Evolutionary conservation across 2,797 vertebrate genomes (phyloP).

Genomic region (Tapera naevia): DNA sequence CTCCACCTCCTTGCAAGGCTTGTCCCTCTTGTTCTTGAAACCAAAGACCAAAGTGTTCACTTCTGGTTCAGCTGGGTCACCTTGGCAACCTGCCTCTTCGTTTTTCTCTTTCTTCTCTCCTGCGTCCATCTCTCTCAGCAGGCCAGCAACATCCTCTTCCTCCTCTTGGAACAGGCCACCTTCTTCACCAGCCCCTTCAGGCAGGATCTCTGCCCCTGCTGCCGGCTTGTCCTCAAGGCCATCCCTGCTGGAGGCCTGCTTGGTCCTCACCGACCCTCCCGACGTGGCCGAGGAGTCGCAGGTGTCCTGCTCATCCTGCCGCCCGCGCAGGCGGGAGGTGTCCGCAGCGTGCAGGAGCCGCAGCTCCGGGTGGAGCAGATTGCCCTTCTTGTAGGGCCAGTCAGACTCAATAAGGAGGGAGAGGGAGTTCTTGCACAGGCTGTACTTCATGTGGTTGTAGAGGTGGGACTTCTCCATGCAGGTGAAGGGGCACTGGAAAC

Average conservation of each 20-base stretch:
- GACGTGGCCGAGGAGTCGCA: background rate
- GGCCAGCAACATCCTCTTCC: constrained; percentile 56
- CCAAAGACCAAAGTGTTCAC: constrained; percentile 30
- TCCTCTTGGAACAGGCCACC: constrained; percentile 37
- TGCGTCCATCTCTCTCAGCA: constrained; percentile 63
- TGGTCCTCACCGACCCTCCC: background rate
- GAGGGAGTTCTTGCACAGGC: constrained; percentile 96
- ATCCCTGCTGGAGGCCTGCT: background rate
- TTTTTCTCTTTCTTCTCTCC: constrained; percentile 60
- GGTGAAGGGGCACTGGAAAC: constrained; percentile 98
- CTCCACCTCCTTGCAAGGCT: constrained; percentile 76
- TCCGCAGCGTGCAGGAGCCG: constrained; percentile 78
- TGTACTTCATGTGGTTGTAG: constrained; percentile 99
- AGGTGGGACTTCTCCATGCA: constrained; percentile 99
- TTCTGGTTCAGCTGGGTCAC: constrained; percentile 66
- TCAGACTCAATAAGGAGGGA: constrained; percentile 94
- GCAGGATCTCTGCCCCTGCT: constrained; percentile 14
- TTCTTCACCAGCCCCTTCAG: constrained; percentile 32
- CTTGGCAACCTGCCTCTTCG: constrained; percentile 12
- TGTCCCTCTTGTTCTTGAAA: constrained; percentile 65
- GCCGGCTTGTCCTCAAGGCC: background rate
- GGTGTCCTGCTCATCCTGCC: constrained; percentile 67
- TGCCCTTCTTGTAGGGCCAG: constrained; percentile 94
- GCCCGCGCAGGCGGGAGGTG: constrained; percentile 43
- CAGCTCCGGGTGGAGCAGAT: constrained; percentile 84